Evolutionary conservation across 2,113 vertebrate species (phyloP), one percentile per base, ranked within the genome.

Genomic region (Anoura caudifer): DNA sequence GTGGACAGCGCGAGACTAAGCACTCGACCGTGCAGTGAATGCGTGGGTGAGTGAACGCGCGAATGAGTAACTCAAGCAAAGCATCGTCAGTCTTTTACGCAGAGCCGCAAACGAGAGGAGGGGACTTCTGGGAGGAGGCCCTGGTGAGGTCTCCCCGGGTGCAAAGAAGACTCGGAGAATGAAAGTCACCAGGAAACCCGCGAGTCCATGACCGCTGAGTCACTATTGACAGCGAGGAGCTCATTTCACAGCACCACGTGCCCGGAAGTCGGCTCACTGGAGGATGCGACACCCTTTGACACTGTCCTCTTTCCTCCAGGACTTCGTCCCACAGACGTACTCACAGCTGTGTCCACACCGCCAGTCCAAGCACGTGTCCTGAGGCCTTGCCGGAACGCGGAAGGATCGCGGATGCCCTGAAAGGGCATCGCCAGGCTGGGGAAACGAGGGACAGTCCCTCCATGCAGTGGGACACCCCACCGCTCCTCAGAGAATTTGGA

Each of bases 391-490:
- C n/a, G 54, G 33, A 22, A 41, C 2, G 56, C 16, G 26, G 33
- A 33, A 56, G 82, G 47, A 36, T 12, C 76, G 26, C 3, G 63
- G 56, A n/a, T 22, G 70, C 1, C 26, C 88, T 38, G 31, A 47
- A 73, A 69, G 41, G 54, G 43, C 54, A 7, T 16, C 43, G 11
- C 11, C 8, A 28, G 36, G 9, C 28, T 47, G 20, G 20, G 72
- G 7, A 28, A 61, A 45, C 24, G 38, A 38, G 28, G 59, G 5
- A 11, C 50, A 26, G 50, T 9, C 14, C 19, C 7, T 31, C 26
- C 61, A 1, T 28, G 4, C 19, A 1, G 38, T 0, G 14, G 47
- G 69, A 43, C 3, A 17, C 22, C 6, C 19, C 0, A 0, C 4
- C 15, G 36, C 52, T 61, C 3, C n/a, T 26, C 2, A 52, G 65